These are phyloP conservation scores for Pontoporia blainvillei DNA, from an alignment of 2,113 vertebrate species.

Conservation along the genomic window DNA sequence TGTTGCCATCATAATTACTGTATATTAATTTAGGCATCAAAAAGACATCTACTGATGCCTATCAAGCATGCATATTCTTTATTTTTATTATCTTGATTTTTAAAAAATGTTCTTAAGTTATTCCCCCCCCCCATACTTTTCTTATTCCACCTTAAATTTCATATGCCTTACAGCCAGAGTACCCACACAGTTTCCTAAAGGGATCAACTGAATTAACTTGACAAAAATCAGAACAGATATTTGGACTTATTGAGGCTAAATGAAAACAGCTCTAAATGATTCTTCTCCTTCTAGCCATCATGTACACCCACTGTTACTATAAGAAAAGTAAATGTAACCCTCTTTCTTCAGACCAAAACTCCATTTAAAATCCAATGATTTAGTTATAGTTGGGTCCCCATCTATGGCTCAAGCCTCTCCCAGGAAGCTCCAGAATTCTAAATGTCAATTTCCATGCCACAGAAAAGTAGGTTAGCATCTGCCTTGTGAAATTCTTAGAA, in stretches of 20 bases:
- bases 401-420: neutral
- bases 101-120: neutral
- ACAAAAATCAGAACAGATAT: neutral
- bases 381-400: neutral
- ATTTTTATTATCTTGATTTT: neutral
- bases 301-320: neutral
- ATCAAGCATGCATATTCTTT: neutral
- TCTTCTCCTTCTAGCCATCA: neutral
- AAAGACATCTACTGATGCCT: neutral
- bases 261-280: neutral
- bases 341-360: neutral
- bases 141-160: neutral
- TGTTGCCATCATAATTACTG: neutral
- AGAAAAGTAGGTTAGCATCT: neutral
- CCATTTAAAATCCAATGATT: neutral
- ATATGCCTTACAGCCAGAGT: neutral
- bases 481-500: neutral
- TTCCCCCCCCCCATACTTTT: neutral
- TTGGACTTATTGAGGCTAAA: neutral
- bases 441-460: neutral
- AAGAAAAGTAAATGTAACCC: neutral
- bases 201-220: neutral
- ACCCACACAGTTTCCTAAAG: neutral
- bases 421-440: neutral
- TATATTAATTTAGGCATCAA: neutral